Conservation (phyloP, 2,113 vertebrate species). For the Potamarius usumacintae region DNA sequence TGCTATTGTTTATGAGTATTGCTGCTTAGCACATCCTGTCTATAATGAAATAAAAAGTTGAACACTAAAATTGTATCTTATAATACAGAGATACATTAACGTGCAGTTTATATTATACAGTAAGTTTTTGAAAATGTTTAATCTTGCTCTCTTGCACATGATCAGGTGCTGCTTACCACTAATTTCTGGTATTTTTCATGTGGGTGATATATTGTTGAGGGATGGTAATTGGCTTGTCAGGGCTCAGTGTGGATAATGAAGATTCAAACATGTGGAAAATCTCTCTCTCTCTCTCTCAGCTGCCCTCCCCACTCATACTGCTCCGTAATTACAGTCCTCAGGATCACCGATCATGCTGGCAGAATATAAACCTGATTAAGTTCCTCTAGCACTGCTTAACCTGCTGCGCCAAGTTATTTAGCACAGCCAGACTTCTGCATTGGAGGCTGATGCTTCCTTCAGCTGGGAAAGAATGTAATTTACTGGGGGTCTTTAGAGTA, state of each 20-base stretch:
- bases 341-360: conserved; percentile 48
- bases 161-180: background rate
- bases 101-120: background rate
- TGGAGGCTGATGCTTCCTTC: conserved; percentile 49
- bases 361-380: conserved; percentile 49
- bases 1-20: background rate
- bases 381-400: conserved; percentile 32
- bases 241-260: conserved; percentile 42
- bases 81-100: background rate
- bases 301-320: conserved; percentile 14
- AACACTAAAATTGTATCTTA: background rate
- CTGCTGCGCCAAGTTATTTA: conserved; percentile 55
- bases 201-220: background rate
- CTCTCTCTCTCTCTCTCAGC: conserved; percentile 7
- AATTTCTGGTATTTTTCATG: background rate
- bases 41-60: background rate
- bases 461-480: conserved; percentile 36
- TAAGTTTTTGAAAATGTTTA: background rate
- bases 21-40: background rate
- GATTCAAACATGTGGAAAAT: conserved; percentile 24
- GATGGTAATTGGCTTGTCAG: conserved; percentile 40
- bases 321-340: conserved; percentile 45
- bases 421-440: conserved; percentile 54
- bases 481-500: conserved; percentile 25
- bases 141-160: background rate